A percentile compares a stretch with the other conserved stretches of the same genome.
Conservation (phyloP, 2,888 invertebrate genomes). For the Cyrtodaria siliqua region DNA sequence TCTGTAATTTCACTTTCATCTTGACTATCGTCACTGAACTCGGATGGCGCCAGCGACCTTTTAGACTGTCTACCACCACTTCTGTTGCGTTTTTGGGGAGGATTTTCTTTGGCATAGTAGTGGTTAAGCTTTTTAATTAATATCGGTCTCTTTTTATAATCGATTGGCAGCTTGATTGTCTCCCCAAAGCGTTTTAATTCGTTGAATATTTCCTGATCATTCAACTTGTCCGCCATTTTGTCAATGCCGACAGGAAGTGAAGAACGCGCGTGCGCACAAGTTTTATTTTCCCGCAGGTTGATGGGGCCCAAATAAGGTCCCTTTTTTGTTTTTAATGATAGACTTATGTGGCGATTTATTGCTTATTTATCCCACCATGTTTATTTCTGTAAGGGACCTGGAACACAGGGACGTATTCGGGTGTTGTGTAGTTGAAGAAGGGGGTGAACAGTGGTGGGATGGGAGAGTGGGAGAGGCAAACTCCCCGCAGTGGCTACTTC, state of each 20-base stretch:
- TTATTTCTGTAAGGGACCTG: too few relatives aligned
- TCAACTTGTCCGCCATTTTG: conserved; percentile 80
- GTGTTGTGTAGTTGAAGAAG: too few relatives aligned
- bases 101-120: conserved; percentile 71
- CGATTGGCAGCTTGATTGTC: conserved; percentile 73
- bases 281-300: too few relatives aligned
- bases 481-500: too few relatives aligned
- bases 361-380: too few relatives aligned
- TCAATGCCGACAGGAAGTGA: conserved; percentile 35
- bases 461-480: too few relatives aligned
- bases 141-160: conserved; percentile 72
- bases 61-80: conserved; percentile 42
- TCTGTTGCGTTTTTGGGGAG: conserved; percentile 52
- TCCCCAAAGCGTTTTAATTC: conserved; percentile 77
- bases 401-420: too few relatives aligned
- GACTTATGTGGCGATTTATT: too few relatives aligned
- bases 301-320: too few relatives aligned
- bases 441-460: too few relatives aligned
- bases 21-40: conserved; percentile 68
- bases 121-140: conserved; percentile 80
- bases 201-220: conserved; percentile 72
- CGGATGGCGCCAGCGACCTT: conserved; percentile 42
- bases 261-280: neutral
- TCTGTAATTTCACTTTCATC: conserved; percentile 60
- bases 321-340: too few relatives aligned